Evolutionary conservation across 2,797 vertebrate species (phyloP).

Genomic region (Liasis olivaceus): DNA sequence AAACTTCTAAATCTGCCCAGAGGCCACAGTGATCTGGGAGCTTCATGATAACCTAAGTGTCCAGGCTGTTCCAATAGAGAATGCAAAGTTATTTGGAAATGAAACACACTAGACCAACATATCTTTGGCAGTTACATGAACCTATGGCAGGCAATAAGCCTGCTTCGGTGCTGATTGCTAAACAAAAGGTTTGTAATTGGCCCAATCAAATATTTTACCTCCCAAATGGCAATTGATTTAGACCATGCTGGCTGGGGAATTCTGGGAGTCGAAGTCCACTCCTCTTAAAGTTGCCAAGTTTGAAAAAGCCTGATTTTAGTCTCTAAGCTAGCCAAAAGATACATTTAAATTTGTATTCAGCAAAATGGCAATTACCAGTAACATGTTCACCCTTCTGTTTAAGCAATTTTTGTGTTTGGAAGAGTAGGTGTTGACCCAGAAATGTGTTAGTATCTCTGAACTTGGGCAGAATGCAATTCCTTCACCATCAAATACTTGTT

Average conservation of each 20-base stretch:
- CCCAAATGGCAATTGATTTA: neutral
- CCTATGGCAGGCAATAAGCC: neutral
- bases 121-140: neutral
- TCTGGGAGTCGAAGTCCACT: neutral
- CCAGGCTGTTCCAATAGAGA: neutral
- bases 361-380: neutral
- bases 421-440: neutral
- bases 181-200: neutral
- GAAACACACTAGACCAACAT: neutral
- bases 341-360: neutral
- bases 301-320: neutral
- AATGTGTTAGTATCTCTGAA: neutral
- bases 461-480: neutral
- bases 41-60: neutral
- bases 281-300: neutral
- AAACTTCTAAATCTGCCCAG: neutral
- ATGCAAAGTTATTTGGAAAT: neutral
- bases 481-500: neutral
- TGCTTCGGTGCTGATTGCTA: neutral
- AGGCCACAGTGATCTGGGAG: neutral
- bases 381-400: too few species aligned
- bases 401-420: neutral
- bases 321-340: neutral
- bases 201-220: slow-evolving; percentile 1
- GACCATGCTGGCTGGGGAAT: neutral